Evolutionary conservation across 2,888 invertebrate species (phyloP).

Genomic region (Leptinotarsa peninsularis): DNA sequence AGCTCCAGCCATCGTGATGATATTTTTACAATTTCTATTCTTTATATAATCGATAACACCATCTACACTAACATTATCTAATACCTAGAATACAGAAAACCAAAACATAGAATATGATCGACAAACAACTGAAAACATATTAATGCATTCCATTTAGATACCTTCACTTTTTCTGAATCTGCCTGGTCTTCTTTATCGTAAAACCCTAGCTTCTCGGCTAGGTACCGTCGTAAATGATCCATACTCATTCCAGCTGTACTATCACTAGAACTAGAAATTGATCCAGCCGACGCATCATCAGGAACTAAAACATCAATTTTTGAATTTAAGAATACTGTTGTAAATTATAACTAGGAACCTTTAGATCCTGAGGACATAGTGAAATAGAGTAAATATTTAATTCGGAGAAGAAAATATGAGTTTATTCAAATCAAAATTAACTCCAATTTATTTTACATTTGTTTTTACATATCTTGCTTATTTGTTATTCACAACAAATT

Average conservation of each 20-base stretch:
- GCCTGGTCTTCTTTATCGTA: constrained; percentile 64
- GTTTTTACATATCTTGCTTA: too few relatives aligned
- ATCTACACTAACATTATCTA: constrained; percentile 75
- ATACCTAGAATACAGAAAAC: constrained; percentile 31
- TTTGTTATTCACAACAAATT: too few relatives aligned
- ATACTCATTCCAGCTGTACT: constrained; percentile 64
- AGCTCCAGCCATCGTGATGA: constrained; percentile 95
- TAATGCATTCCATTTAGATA: constrained; percentile 13
- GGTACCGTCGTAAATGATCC: constrained; percentile 74
- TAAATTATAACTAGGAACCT: neutral
- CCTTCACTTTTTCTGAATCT: constrained; percentile 57
- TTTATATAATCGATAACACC: constrained; percentile 85
- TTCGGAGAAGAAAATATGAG: neutral
- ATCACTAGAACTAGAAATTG: constrained; percentile 14
- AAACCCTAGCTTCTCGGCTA: constrained; percentile 75
- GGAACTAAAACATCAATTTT: constrained; percentile 22
- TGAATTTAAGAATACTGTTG: neutral
- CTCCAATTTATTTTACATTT: too few relatives aligned
- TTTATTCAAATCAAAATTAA: too few relatives aligned
- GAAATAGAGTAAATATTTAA: constrained; percentile 23
- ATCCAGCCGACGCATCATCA: neutral
- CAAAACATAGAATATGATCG: neutral
- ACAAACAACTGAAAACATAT: too few relatives aligned
- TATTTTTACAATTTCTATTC: constrained; percentile 81
- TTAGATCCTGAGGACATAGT: constrained; percentile 5